These are phyloP conservation scores for Thymelicus lineola DNA, from an alignment of 2,888 invertebrate genomes.

Conservation along the genomic window DNA sequence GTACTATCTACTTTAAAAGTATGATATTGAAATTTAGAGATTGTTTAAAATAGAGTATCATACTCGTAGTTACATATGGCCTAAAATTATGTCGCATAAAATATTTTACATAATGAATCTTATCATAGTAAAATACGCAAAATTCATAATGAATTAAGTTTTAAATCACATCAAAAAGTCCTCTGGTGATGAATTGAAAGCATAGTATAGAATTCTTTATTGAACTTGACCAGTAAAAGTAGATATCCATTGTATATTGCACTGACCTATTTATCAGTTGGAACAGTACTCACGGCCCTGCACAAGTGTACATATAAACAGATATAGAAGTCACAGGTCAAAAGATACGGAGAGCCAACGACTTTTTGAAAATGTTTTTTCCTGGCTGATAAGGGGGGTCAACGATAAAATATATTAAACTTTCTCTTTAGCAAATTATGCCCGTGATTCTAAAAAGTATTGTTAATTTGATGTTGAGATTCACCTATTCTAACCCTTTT, in stretches of 20 bases:
- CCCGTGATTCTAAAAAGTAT: too few species aligned
- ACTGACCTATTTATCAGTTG: conserved; percentile 75
- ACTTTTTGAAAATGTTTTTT: conserved; percentile 75
- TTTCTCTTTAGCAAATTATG: not conserved
- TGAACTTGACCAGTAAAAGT: conserved; percentile 78
- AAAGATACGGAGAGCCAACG: conserved; percentile 69
- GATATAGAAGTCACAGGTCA: conserved; percentile 69
- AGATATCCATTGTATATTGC: conserved; percentile 64
- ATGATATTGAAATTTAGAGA: too few species aligned
- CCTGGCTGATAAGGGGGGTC: conserved; percentile 56
- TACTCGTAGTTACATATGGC: too few species aligned
- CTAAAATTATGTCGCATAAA: too few species aligned
- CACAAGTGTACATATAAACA: conserved; percentile 61
- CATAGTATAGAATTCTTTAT: conserved; percentile 39
- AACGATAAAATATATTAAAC: not conserved
- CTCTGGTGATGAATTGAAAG: not conserved
- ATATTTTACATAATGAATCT: too few species aligned
- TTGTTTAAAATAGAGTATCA: too few species aligned
- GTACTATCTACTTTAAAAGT: too few species aligned
- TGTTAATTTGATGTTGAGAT: too few species aligned
- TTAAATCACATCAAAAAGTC: not conserved
- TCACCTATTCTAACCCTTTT: too few species aligned
- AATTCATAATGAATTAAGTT: too few species aligned
- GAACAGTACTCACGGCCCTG: conserved; percentile 68
- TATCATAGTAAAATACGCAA: too few species aligned